A percentile compares a stretch with the other conserved stretches of the same genome.
phyloP scores from a whole-genome alignment of 2,797 vertebrate species.

The Poeciliopsis infans region DNA sequence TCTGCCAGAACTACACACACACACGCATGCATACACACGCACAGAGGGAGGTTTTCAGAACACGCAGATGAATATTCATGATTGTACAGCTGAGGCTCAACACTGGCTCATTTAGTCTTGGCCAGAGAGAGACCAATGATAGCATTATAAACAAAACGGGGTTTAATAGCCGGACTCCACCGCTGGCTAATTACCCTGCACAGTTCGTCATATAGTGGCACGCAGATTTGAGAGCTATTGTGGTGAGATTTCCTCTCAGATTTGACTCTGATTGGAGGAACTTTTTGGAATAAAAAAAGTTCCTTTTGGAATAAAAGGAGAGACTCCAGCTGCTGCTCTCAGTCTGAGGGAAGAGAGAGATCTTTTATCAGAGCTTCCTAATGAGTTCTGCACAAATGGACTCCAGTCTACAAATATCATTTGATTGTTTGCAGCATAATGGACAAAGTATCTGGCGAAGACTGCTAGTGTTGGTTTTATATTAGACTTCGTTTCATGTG shows the following conservation, averaged over 20 bases:
- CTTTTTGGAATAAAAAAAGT: background rate
- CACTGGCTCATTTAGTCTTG: constrained; percentile 75
- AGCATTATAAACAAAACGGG: constrained; percentile 72
- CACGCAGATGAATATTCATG: constrained; percentile 76
- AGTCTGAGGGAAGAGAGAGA: constrained; percentile 47
- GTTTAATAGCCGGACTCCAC: constrained; percentile 67
- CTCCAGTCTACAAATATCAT: constrained; percentile 35
- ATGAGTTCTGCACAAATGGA: constrained; percentile 39
- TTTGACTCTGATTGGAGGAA: constrained; percentile 59
- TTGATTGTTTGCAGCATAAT: constrained; percentile 30
- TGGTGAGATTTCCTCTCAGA: constrained; percentile 44
- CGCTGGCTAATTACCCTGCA: constrained; percentile 53
- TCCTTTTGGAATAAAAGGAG: constrained; percentile 21
- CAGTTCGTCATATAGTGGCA: constrained; percentile 16
- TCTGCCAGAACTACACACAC: constrained; percentile 40
- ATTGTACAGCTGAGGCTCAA: constrained; percentile 75
- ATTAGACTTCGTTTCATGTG: background rate
- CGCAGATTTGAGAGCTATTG: constrained; percentile 42
- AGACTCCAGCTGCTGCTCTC: constrained; percentile 48
- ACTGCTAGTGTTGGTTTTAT: background rate
- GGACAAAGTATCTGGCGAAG: constrained; percentile 17
- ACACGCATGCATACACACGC: constrained; percentile 26
- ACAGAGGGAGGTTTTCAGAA: constrained; percentile 51
- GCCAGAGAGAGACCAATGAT: constrained; percentile 76
- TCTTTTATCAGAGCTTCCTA: constrained; percentile 44